A percentile compares a stretch with the other conserved stretches of the same genome.
These are phyloP conservation scores for Scopus umbretta DNA, from an alignment of 2,113 vertebrate genomes.

Conservation along the genomic window DNA sequence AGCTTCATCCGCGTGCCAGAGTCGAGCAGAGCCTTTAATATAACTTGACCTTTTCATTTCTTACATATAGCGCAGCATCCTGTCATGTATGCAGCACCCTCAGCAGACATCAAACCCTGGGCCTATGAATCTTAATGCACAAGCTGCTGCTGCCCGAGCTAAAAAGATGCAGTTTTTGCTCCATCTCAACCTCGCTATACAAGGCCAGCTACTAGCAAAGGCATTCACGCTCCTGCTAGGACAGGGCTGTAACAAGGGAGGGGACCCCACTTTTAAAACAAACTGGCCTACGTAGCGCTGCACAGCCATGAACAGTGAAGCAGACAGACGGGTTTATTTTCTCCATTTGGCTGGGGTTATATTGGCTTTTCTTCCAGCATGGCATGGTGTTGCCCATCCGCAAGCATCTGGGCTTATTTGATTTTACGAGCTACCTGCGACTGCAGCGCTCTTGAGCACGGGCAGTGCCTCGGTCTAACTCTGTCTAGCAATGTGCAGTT, in stretches of 20 bases:
- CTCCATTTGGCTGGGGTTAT: background rate
- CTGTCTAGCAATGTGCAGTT: background rate
- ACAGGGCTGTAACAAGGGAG: background rate
- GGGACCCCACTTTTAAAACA: background rate
- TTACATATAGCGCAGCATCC: background rate
- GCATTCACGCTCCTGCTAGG: background rate
- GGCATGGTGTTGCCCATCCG: background rate
- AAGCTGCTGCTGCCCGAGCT: background rate
- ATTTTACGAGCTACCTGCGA: background rate
- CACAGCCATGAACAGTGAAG: background rate
- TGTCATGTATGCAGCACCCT: background rate
- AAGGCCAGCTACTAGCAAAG: background rate
- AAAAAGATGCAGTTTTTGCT: background rate
- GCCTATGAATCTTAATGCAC: fast-evolving
- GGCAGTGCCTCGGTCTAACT: background rate
- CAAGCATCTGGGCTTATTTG: background rate
- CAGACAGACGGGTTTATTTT: background rate
- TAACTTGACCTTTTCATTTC: background rate
- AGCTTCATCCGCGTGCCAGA: background rate
- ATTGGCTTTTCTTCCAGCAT: background rate
- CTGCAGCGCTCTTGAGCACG: background rate
- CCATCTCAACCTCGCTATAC: fast-evolving
- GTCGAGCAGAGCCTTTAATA: background rate
- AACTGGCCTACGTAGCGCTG: background rate
- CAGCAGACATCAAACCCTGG: background rate